phyloP scores from a whole-genome alignment of 2,888 invertebrate genomes.

The Amphiduros pacificus region DNA sequence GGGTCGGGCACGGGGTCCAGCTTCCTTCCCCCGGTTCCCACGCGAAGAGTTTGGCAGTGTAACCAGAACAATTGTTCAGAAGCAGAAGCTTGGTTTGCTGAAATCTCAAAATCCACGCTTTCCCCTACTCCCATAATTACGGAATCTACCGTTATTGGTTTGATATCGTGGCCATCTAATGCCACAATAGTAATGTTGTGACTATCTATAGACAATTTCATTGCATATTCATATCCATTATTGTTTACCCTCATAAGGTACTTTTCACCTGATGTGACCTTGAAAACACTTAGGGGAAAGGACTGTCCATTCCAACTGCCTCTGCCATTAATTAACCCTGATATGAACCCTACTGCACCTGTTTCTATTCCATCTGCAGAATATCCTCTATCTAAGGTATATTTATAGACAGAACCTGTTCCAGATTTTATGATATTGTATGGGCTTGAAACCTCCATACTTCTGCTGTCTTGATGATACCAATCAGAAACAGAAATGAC shows the following conservation, averaged over 20 bases:
- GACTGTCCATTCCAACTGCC: neutral
- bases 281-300: neutral
- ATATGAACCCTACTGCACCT: neutral
- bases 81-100: neutral
- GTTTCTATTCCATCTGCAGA: slow-evolving; percentile 11
- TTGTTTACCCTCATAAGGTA: neutral
- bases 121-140: neutral
- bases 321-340: neutral
- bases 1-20: too few species aligned
- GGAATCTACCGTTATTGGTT: neutral
- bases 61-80: neutral
- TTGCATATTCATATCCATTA: neutral
- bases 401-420: too few species aligned
- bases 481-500: slow-evolving; percentile 38
- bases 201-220: neutral
- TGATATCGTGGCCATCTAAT: neutral
- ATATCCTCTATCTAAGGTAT: too few species aligned
- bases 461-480: too few species aligned
- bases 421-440: too few species aligned
- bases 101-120: neutral
- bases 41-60: neutral
- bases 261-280: neutral
- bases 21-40: neutral
- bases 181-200: neutral
- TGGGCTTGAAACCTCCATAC: too few species aligned